Conservation (phyloP, 2,797 vertebrate species). For the Limnodromus scolopaceus region DNA sequence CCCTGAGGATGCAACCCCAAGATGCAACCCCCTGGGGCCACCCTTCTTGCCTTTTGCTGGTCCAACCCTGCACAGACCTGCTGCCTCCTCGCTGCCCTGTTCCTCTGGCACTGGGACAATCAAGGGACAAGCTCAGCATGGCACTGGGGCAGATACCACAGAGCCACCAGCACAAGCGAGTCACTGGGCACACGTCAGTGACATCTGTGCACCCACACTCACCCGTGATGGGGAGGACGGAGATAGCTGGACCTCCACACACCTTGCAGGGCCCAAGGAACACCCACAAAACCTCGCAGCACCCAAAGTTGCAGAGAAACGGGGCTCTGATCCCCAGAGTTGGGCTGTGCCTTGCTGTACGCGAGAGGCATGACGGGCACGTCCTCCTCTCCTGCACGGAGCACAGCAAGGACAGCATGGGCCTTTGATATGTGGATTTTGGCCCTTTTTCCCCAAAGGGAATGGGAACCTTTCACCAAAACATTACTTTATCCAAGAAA, state of each 20-base stretch:
- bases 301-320: not conserved
- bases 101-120: not conserved
- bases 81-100: not conserved
- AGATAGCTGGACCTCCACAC: not conserved
- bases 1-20: not conserved
- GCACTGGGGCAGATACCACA: not conserved
- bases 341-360: not conserved
- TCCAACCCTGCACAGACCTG: not conserved
- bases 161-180: not conserved
- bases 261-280: not conserved
- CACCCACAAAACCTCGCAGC: not conserved
- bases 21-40: not conserved
- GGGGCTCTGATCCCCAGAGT: rapidly evolving
- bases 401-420: not conserved
- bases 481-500: not conserved
- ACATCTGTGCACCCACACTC: rapidly evolving
- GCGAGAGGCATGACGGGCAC: not conserved
- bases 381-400: not conserved
- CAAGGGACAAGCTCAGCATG: not conserved
- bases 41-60: not conserved
- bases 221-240: not conserved
- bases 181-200: not conserved
- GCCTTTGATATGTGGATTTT: not conserved
- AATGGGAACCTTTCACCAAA: not conserved
- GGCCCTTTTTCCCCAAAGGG: not conserved